A percentile compares a stretch with the other conserved stretches of the same genome.
These are phyloP conservation scores for Acholoe squamosa DNA, from an alignment of 2,888 invertebrate species.

Conservation along the genomic window DNA sequence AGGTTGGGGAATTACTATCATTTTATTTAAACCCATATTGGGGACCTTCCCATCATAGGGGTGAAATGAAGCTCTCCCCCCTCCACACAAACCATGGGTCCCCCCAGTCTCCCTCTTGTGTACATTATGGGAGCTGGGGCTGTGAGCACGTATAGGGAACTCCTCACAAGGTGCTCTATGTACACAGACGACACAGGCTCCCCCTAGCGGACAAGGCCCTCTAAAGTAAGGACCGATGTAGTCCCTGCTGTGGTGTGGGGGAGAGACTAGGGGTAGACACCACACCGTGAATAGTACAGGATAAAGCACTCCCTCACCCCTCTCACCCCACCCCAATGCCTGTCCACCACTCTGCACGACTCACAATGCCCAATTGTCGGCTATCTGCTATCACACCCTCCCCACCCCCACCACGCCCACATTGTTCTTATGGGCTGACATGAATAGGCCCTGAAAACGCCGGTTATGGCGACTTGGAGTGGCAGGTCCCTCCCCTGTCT, in stretches of 20 bases:
- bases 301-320: not conserved
- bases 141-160: slow-evolving; percentile 8
- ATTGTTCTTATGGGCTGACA: slow-evolving; percentile 14
- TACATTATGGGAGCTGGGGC: not conserved
- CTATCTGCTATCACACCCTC: not conserved
- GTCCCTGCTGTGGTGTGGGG: not conserved
- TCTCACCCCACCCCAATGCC: not conserved
- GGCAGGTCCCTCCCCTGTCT: not conserved
- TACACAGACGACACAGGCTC: not conserved
- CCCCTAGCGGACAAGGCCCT: not conserved
- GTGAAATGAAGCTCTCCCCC: too few relatives aligned
- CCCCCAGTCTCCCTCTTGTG: not conserved
- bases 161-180: not conserved
- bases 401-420: not conserved
- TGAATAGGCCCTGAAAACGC: slow-evolving; percentile 15
- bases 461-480: not conserved
- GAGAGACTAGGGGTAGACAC: not conserved
- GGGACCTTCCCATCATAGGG: too few relatives aligned
- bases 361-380: slow-evolving; percentile 21
- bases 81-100: too few relatives aligned
- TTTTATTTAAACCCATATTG: too few relatives aligned
- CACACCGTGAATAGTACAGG: not conserved
- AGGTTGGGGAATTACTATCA: too few relatives aligned
- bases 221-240: not conserved
- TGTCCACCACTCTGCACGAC: not conserved